A percentile compares a stretch with the other conserved stretches of the same genome.
These are phyloP conservation scores for Eristalis intricaria DNA, from an alignment of 2,888 invertebrate species.

Conservation along the genomic window DNA sequence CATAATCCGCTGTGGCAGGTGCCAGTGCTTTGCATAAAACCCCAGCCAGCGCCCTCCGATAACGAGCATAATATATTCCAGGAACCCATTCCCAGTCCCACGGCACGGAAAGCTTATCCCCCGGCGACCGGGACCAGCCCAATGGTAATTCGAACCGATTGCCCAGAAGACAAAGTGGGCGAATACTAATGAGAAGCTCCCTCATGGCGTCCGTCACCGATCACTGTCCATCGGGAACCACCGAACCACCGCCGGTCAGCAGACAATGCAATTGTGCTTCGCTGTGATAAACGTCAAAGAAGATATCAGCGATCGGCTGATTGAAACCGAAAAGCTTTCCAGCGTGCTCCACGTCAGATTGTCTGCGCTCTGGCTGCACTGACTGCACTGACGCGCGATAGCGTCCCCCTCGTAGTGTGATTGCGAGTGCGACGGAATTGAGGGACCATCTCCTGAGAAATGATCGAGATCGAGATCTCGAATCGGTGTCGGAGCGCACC, in stretches of 20 bases:
- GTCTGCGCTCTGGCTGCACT: neutral
- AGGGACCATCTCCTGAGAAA: conserved; percentile 46
- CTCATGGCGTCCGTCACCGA: conserved; percentile 12
- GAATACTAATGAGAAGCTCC: conserved; percentile 54
- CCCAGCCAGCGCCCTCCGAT: conserved; percentile 4
- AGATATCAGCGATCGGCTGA: conserved; percentile 63
- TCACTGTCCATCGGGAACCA: neutral
- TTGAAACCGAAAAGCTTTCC: conserved; percentile 64
- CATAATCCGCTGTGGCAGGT: conserved; percentile 62
- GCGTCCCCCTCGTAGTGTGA: too few relatives aligned
- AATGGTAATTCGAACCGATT: conserved; percentile 42
- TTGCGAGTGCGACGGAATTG: too few relatives aligned
- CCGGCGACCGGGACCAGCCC: neutral
- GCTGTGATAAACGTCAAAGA: conserved; percentile 59
- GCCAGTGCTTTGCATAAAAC: conserved; percentile 41
- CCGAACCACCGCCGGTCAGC: neutral
- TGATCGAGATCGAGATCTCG: conserved; percentile 55
- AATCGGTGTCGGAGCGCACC: conserved; percentile 67
- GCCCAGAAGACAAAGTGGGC: conserved; percentile 31
- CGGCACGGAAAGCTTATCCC: conserved; percentile 26
- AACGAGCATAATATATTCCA: conserved; percentile 49
- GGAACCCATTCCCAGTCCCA: conserved; percentile 44
- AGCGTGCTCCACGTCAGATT: conserved; percentile 26
- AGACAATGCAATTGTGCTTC: conserved; percentile 1
- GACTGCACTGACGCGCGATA: neutral